phyloP scores from a whole-genome alignment of 2,113 vertebrate genomes.

The Sturnira hondurensis region DNA sequence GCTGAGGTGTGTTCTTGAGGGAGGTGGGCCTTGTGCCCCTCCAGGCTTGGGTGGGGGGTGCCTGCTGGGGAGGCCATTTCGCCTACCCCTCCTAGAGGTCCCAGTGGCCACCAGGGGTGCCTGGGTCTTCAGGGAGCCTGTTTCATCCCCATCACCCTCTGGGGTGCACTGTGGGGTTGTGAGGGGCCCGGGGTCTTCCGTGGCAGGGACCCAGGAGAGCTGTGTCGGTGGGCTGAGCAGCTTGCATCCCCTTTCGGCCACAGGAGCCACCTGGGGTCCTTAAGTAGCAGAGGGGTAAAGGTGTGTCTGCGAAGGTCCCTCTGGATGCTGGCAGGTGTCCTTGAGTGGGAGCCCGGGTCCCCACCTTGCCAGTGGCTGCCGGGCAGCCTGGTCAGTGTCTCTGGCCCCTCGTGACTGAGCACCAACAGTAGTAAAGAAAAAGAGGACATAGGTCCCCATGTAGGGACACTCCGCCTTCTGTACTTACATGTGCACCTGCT shows the following conservation, averaged over 20 bases:
- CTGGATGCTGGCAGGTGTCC: no score
- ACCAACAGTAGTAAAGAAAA: background rate
- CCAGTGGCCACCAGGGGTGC: accelerated
- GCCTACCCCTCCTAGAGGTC: background rate
- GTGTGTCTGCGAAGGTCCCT: background rate
- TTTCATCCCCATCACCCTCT: background rate
- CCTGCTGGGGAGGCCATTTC: background rate
- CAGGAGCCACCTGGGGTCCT: background rate
- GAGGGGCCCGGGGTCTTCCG: accelerated
- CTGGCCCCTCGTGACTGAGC: background rate
- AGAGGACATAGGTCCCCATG: accelerated
- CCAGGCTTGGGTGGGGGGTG: background rate
- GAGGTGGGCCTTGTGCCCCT: accelerated
- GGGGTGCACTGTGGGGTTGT: background rate
- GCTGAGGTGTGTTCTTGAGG: slow-evolving; percentile 85
- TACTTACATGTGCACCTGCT: background rate
- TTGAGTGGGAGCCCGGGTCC: background rate
- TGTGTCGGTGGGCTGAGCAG: background rate
- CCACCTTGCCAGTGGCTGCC: no score
- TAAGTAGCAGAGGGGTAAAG: background rate
- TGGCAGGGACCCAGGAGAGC: background rate
- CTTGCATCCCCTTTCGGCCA: accelerated
- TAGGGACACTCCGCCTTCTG: accelerated
- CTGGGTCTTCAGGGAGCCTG: background rate
- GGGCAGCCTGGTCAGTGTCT: accelerated